Evolutionary conservation across 2,888 invertebrate species (phyloP), one percentile per base, ranked within the genome.

Genomic region (Trachelus stipa): DNA sequence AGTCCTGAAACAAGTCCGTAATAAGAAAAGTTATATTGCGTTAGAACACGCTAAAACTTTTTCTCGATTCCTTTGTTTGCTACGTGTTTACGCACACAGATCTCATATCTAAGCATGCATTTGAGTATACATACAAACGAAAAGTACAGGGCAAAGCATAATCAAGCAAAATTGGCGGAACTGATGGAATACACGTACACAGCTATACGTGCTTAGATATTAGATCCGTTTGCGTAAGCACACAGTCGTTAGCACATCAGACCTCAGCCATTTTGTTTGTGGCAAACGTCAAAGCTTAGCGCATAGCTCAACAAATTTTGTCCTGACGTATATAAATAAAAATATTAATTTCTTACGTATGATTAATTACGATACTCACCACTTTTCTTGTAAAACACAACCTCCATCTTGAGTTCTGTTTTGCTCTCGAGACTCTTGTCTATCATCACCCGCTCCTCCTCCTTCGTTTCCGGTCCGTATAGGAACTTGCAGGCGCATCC

Each of bases 401-500:
- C 96, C 92, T 98, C 98, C 85, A 97, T 93, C 92, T 98, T 98
- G 83, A 98, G 95, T 92, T 98, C 98, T 87, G 95, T 95, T 92
- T 98, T 98, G 86, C 95, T 95, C 88, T 97, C 97, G 85, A 98
- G 94, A 37, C 98, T 96, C 85, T 96, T 95, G 92, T 98, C 97
- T 90, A 98, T 98, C 92, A 97, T 96, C 81, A 94, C 93, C 88
- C 97, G 97, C 91, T 98, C 97, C 84, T 97, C 97, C 31, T 97
- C 97, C 80, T 95, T 94, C 34, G 98, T 98, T 91, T 98, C 98
- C 56, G 96, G 95, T 3, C 98, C 98, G 91, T 97, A 97, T 33
- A 98, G 95, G 92, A 98, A 98, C 92, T 97, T 97, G 94, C 98
- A 98, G 87, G 98, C 97, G 93, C 98, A 98, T 83, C 97, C 97